phyloP scores from a whole-genome alignment of 2,113 vertebrate species.

The Cinclus cinclus region DNA sequence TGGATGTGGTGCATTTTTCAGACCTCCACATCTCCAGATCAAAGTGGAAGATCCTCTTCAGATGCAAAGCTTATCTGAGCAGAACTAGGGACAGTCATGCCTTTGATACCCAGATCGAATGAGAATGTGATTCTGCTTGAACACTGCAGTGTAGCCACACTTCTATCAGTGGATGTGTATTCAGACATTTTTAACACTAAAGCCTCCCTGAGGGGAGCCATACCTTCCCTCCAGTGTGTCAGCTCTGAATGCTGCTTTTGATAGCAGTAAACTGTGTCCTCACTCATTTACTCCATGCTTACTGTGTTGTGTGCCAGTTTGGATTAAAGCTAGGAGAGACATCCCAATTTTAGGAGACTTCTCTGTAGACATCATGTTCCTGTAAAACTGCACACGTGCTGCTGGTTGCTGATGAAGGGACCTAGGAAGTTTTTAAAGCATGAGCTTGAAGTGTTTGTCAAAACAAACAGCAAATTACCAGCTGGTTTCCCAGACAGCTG shows the following conservation, averaged over 20 bases:
- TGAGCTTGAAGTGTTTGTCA: background rate
- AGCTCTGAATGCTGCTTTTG: background rate
- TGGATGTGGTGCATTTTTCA: background rate
- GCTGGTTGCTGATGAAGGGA: background rate
- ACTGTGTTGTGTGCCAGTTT: background rate
- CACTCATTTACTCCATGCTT: background rate
- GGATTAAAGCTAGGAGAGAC: background rate
- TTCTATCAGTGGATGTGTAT: background rate
- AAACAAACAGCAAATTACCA: slow-evolving; percentile 14
- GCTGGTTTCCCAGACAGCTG: background rate
- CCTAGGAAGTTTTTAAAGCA: background rate
- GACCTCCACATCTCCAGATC: background rate
- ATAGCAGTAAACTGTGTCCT: background rate
- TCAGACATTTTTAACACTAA: background rate
- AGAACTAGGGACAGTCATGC: background rate
- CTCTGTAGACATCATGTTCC: background rate
- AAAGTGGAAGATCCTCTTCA: background rate
- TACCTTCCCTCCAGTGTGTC: background rate
- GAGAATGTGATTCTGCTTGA: background rate
- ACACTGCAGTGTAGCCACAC: background rate
- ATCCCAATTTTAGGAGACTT: background rate
- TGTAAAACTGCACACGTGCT: background rate
- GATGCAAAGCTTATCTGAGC: background rate
- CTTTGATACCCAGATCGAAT: background rate
- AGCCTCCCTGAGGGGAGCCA: background rate